These are phyloP conservation scores for Otolemur garnettii DNA, from an alignment of 2,113 vertebrate genomes.

Conservation along the genomic window DNA sequence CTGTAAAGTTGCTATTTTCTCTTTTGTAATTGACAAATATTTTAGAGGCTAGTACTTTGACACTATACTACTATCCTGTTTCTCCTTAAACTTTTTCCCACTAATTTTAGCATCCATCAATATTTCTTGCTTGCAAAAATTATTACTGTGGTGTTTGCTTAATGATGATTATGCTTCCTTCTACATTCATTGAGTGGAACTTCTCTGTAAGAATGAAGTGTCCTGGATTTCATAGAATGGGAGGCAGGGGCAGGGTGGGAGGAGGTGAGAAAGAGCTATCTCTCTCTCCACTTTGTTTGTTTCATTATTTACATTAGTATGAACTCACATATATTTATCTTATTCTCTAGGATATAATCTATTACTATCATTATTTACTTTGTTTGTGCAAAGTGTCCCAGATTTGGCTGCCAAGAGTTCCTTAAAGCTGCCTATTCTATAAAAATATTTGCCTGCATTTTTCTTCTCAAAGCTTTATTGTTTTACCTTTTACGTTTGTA, in stretches of 20 bases:
- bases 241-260: background rate
- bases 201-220: slow-evolving; percentile 42
- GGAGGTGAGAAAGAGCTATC: background rate
- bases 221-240: background rate
- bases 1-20: background rate
- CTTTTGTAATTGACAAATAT: background rate
- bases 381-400: background rate
- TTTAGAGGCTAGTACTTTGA: slow-evolving; percentile 1
- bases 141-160: slow-evolving; percentile 26
- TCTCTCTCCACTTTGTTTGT: background rate
- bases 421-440: background rate
- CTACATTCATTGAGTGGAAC: slow-evolving; percentile 34
- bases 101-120: slow-evolving; percentile 25
- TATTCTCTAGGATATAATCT: slow-evolving; percentile 36
- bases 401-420: background rate
- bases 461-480: slow-evolving; percentile 49
- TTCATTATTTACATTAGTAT: background rate
- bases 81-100: slow-evolving; percentile 38
- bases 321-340: background rate
- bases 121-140: slow-evolving; percentile 31
- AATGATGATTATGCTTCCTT: slow-evolving; percentile 24
- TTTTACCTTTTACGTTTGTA: slow-evolving; percentile 48
- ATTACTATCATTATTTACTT: slow-evolving; percentile 30
- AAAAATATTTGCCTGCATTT: slow-evolving; percentile 36
- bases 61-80: background rate